These are phyloP conservation scores for Cyprinodon brontotheroides DNA, from an alignment of 2,113 vertebrate species.

Conservation along the genomic window DNA sequence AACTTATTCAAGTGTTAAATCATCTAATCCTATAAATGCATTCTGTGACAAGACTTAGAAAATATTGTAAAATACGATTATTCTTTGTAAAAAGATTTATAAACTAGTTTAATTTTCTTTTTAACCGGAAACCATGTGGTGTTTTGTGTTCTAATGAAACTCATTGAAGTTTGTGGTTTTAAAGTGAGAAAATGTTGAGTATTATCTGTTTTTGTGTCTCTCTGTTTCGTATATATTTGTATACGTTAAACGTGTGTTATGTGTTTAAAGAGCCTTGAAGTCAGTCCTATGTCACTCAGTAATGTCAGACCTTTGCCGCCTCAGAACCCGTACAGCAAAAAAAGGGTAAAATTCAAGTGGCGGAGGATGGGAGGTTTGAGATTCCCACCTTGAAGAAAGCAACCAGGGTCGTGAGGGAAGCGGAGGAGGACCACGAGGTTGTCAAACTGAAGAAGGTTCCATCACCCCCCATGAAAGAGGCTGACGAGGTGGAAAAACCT, in stretches of 20 bases:
- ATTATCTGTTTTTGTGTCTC: background rate
- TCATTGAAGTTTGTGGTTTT: background rate
- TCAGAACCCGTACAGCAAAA: constrained; percentile 70
- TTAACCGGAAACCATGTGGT: too few relatives aligned
- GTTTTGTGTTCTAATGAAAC: background rate
- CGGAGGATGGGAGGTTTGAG: constrained; percentile 78
- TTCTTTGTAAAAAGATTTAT: too few relatives aligned
- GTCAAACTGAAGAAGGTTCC: constrained; percentile 76
- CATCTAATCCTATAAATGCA: too few relatives aligned
- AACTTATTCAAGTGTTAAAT: too few relatives aligned
- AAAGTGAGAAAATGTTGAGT: background rate
- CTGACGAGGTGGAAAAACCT: constrained; percentile 58
- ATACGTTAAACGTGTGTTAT: background rate
- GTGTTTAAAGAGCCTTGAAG: constrained; percentile 18
- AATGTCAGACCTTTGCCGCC: constrained; percentile 80
- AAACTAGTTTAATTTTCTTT: too few relatives aligned
- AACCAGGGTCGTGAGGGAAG: constrained; percentile 63
- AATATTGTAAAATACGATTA: too few relatives aligned
- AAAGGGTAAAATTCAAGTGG: constrained; percentile 76
- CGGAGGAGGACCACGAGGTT: constrained; percentile 70
- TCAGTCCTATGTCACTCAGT: constrained; percentile 51
- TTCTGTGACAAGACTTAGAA: too few relatives aligned
- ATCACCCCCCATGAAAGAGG: constrained; percentile 67
- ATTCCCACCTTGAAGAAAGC: constrained; percentile 78
- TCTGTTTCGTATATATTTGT: background rate